These are phyloP conservation scores for Petrocephalus zakoni DNA, from an alignment of 2,113 vertebrate genomes.

Conservation along the genomic window DNA sequence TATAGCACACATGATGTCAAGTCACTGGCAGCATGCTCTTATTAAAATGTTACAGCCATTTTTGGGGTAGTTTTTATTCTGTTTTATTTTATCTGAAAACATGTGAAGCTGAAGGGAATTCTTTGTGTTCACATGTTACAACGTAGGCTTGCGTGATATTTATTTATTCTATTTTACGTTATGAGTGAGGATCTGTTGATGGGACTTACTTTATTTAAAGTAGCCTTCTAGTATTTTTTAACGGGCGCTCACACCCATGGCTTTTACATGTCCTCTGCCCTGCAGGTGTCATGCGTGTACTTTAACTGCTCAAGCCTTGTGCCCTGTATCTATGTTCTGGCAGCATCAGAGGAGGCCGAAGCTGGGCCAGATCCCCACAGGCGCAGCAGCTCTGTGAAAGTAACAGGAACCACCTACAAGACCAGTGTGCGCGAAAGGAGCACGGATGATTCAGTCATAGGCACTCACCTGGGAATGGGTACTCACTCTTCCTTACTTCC, in stretches of 20 bases:
- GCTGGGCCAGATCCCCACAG: constrained; percentile 57
- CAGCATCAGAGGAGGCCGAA: constrained; percentile 62
- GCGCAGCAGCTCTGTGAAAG: constrained; percentile 76
- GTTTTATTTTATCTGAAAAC: not conserved
- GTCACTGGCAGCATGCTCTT: not conserved
- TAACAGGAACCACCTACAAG: constrained; percentile 65
- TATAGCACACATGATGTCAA: not conserved
- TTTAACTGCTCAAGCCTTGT: not conserved
- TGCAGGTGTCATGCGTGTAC: not conserved
- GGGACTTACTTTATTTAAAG: not conserved
- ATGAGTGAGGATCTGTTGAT: not conserved
- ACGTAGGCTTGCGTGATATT: not conserved
- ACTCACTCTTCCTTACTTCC: constrained; percentile 22
- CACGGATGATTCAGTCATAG: constrained; percentile 71
- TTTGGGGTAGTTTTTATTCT: not conserved
- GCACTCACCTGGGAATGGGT: constrained; percentile 74
- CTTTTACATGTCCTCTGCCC: not conserved
- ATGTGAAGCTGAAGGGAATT: not conserved
- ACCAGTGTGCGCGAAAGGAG: constrained; percentile 64
- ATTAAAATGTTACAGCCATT: not conserved
- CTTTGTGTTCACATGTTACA: not conserved
- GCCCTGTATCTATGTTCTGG: not conserved
- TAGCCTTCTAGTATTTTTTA: not conserved
- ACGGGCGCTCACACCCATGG: not conserved
- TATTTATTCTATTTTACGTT: not conserved